Conservation (phyloP, 2,888 invertebrate species). For the Cerastis leucographa region DNA sequence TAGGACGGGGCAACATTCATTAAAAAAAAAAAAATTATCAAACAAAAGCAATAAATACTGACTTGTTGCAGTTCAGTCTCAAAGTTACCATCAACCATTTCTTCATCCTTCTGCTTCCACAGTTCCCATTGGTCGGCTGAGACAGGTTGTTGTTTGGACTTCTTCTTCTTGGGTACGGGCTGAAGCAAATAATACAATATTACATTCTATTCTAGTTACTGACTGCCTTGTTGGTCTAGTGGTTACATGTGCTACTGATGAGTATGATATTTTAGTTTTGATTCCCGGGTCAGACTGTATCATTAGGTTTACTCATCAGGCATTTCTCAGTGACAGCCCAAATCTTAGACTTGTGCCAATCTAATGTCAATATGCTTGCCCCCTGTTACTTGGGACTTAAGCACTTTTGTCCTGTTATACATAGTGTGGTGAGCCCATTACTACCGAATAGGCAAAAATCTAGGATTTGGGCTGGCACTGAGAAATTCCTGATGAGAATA, state of each 20-base stretch:
- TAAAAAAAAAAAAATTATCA: neutral
- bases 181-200: slow-evolving; percentile 51
- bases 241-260: neutral
- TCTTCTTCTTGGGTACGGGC: slow-evolving; percentile 83
- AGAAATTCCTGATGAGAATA: neutral
- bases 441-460: neutral
- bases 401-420: too few species aligned
- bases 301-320: neutral
- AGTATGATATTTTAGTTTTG: neutral
- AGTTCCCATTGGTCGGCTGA: slow-evolving; percentile 93
- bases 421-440: too few species aligned
- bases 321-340: neutral
- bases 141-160: slow-evolving; percentile 83
- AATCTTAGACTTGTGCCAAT: neutral
- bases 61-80: slow-evolving; percentile 92
- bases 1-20: neutral
- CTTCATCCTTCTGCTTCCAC: slow-evolving; percentile 93
- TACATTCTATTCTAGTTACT: neutral
- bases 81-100: slow-evolving; percentile 92
- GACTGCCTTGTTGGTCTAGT: neutral
- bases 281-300: neutral
- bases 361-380: neutral
- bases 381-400: neutral
- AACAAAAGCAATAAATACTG: slow-evolving; percentile 69
- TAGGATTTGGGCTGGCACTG: too few species aligned